These are phyloP conservation scores for Galago senegalensis DNA, from an alignment of 2,797 vertebrate species.

Conservation along the genomic window DNA sequence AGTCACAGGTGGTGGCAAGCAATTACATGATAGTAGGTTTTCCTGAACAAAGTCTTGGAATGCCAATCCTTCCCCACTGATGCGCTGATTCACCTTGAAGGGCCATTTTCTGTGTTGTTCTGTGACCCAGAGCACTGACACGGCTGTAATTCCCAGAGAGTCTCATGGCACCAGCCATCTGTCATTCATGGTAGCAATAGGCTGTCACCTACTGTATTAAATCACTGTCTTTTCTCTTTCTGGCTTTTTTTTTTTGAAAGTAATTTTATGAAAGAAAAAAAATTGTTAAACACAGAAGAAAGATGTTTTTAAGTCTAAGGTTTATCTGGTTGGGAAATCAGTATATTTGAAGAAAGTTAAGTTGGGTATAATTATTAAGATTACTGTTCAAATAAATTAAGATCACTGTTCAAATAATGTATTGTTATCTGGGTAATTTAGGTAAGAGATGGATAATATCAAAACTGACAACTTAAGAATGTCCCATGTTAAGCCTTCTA, in stretches of 20 bases:
- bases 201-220: slow-evolving; percentile 27
- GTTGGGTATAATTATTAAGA: not conserved
- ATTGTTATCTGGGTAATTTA: not conserved
- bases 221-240: not conserved
- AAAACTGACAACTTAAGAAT: not conserved
- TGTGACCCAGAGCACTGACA: slow-evolving; percentile 27
- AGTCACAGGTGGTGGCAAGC: slow-evolving; percentile 45
- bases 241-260: not conserved
- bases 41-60: slow-evolving; percentile 18
- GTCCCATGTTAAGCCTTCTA: not conserved
- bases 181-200: slow-evolving; percentile 35
- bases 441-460: not conserved
- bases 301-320: not conserved
- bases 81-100: slow-evolving; percentile 70
- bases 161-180: slow-evolving; percentile 40
- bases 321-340: not conserved
- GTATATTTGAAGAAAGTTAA: not conserved
- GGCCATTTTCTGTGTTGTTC: slow-evolving; percentile 70
- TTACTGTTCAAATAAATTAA: slow-evolving; percentile 37
- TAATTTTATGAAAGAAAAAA: slow-evolving; percentile 8
- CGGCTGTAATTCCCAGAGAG: slow-evolving; percentile 64
- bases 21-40: slow-evolving; percentile 62
- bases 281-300: not conserved
- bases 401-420: slow-evolving; percentile 24
- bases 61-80: slow-evolving; percentile 14